These are phyloP conservation scores for Brachymystax lenok DNA, from an alignment of 2,797 vertebrate species.

Conservation along the genomic window DNA sequence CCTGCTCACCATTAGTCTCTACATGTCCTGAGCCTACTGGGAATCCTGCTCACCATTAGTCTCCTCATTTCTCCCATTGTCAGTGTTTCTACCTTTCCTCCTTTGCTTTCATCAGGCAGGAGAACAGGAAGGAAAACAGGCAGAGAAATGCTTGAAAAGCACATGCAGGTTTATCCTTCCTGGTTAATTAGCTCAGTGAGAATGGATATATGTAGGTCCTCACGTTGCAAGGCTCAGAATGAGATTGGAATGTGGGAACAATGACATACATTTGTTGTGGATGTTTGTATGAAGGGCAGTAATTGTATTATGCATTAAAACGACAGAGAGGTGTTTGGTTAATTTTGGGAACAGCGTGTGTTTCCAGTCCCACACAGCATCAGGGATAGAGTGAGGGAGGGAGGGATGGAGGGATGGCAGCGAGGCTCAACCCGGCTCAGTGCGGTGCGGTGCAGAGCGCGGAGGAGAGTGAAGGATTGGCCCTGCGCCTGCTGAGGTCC, in stretches of 20 bases:
- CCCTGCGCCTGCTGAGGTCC: constrained; percentile 55
- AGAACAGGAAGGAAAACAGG: not conserved
- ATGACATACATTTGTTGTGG: constrained; percentile 44
- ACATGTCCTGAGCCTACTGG: constrained; percentile 9
- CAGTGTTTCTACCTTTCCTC: constrained; percentile 9
- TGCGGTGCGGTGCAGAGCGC: constrained; percentile 33
- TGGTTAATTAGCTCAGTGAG: constrained; percentile 38
- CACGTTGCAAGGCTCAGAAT: constrained; percentile 29
- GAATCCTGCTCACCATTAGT: constrained; percentile 29
- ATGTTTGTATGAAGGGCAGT: constrained; percentile 35
- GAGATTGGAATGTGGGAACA: constrained; percentile 39
- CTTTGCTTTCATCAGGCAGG: constrained; percentile 11
- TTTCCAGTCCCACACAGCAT: constrained; percentile 56
- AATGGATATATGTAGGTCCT: constrained; percentile 33
- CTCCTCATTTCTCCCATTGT: not conserved
- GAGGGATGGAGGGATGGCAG: constrained; percentile 61
- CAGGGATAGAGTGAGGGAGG: not conserved
- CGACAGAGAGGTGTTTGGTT: constrained; percentile 31
- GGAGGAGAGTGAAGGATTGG: constrained; percentile 58
- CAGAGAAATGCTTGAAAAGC: constrained; percentile 23
- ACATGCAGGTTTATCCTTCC: constrained; percentile 13
- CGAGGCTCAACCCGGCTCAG: constrained; percentile 24
- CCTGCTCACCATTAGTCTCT: not conserved
- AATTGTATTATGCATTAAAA: constrained; percentile 47
- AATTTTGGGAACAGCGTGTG: constrained; percentile 47